phyloP scores from a whole-genome alignment of 1,140 invertebrate genomes.

The Pseudomyrmex sp. region DNA sequence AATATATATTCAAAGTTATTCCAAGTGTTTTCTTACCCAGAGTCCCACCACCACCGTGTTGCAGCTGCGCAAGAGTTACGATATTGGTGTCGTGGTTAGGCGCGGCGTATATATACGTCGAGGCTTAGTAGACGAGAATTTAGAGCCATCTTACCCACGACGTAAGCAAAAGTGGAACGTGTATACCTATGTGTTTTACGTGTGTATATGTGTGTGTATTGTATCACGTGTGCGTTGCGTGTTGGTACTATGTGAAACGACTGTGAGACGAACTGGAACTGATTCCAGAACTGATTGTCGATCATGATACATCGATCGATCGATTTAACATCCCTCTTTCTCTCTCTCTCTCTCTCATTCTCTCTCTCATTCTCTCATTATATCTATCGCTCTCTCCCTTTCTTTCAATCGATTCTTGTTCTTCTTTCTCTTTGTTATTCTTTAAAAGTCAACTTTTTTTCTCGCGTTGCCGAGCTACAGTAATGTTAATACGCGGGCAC shows the following conservation, averaged over 20 bases:
- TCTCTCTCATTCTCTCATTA: not conserved
- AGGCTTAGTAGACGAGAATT: slow-evolving; percentile 70
- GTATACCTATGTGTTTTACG: slow-evolving; percentile 23
- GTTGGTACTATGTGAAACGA: slow-evolving; percentile 58
- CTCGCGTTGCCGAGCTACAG: slow-evolving; percentile 55
- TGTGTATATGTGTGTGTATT: slow-evolving; percentile 8
- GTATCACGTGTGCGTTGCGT: not conserved
- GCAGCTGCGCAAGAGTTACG: slow-evolving; percentile 73
- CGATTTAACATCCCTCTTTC: slow-evolving; percentile 43
- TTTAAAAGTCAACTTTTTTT: slow-evolving; percentile 51
- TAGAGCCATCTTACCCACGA: slow-evolving; percentile 68
- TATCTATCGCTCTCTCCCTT: not conserved
- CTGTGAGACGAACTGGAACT: slow-evolving; percentile 62
- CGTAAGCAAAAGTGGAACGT: slow-evolving; percentile 55
- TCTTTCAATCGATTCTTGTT: not conserved
- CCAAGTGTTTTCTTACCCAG: slow-evolving; percentile 75
- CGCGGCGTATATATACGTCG: slow-evolving; percentile 54
- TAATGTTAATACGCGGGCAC: slow-evolving; percentile 6
- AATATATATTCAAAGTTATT: slow-evolving; percentile 76
- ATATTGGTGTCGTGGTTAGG: slow-evolving; percentile 72
- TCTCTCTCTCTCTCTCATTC: slow-evolving; percentile 19
- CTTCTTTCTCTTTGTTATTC: slow-evolving; percentile 24
- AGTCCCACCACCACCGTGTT: slow-evolving; percentile 77
- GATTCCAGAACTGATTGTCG: slow-evolving; percentile 54
- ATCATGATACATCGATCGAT: slow-evolving; percentile 39